Percentiles rank a stretch among this genome's conserved stretches.
Evolutionary conservation across 2,888 invertebrate genomes (phyloP).

Genomic region (Hypena proboscidalis): DNA sequence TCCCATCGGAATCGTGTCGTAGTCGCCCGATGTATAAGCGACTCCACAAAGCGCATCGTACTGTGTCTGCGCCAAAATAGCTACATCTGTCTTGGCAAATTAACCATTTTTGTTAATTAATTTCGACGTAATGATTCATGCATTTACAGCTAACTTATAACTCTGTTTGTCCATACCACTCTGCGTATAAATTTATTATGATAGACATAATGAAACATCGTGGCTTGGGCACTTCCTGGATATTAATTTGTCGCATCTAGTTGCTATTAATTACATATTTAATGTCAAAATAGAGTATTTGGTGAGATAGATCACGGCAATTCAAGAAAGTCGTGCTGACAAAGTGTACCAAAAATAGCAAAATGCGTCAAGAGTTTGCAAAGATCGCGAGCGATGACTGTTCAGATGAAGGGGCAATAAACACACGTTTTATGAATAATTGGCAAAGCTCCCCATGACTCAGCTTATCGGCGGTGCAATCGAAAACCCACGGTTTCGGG

Average conservation of each 20-base stretch:
- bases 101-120: conserved; percentile 62
- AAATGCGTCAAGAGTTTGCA: conserved; percentile 65
- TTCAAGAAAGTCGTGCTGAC: conserved; percentile 45
- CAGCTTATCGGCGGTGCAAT: conserved; percentile 47
- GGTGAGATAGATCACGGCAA: conserved; percentile 46
- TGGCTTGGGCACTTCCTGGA: conserved; percentile 15
- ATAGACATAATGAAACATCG: conserved; percentile 10
- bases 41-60: conserved; percentile 35
- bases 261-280: conserved; percentile 37
- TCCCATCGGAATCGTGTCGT: no score
- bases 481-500: conserved; percentile 51
- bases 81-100: conserved; percentile 76
- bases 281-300: conserved; percentile 45
- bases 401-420: conserved; percentile 62
- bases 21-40: no score
- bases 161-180: conserved; percentile 14
- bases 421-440: conserved; percentile 70
- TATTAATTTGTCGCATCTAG: conserved; percentile 17
- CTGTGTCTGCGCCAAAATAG: conserved; percentile 65
- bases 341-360: conserved; percentile 65
- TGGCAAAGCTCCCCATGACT: conserved; percentile 70
- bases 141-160: conserved; percentile 26
- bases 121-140: conserved; percentile 48
- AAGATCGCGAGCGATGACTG: conserved; percentile 67
- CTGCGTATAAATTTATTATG: conserved; percentile 20